Percentiles rank a stretch among this genome's conserved stretches.
These are phyloP conservation scores for Ylistrum balloti DNA, from an alignment of 1,140 invertebrate species.

Conservation along the genomic window DNA sequence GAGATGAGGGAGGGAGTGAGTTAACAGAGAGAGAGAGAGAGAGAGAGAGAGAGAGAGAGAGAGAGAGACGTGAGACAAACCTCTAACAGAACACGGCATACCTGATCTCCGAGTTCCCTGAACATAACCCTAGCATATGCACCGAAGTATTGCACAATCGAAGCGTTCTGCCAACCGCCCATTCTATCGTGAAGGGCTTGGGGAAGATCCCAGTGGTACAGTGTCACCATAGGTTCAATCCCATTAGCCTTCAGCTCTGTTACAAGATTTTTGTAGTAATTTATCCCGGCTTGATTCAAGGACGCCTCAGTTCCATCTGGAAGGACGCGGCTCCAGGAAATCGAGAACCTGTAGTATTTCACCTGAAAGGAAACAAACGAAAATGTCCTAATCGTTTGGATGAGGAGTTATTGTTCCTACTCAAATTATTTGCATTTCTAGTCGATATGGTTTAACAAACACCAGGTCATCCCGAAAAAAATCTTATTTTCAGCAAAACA, in stretches of 20 bases:
- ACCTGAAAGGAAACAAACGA: constrained; percentile 72
- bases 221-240: constrained; percentile 83
- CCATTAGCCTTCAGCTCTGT: constrained; percentile 65
- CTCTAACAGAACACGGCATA: constrained; percentile 44
- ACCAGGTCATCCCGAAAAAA: too few relatives aligned
- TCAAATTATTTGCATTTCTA: too few relatives aligned
- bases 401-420: too few relatives aligned
- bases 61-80: too few relatives aligned
- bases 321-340: constrained; percentile 79
- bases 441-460: too few relatives aligned
- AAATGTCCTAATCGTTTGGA: too few relatives aligned
- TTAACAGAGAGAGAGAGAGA: too few relatives aligned
- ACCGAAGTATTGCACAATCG: constrained; percentile 84
- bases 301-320: constrained; percentile 67
- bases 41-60: too few relatives aligned
- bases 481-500: too few relatives aligned
- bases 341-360: constrained; percentile 78
- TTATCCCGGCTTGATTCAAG: constrained; percentile 71
- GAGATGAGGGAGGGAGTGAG: too few relatives aligned
- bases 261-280: constrained; percentile 78
- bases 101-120: constrained; percentile 78
- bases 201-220: constrained; percentile 84
- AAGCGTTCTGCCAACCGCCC: constrained; percentile 84
- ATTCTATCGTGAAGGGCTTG: constrained; percentile 79
- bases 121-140: constrained; percentile 82